A percentile compares a stretch with the other conserved stretches of the same genome.
phyloP scores from a whole-genome alignment of 2,888 invertebrate species.

The Lottia gigantea region DNA sequence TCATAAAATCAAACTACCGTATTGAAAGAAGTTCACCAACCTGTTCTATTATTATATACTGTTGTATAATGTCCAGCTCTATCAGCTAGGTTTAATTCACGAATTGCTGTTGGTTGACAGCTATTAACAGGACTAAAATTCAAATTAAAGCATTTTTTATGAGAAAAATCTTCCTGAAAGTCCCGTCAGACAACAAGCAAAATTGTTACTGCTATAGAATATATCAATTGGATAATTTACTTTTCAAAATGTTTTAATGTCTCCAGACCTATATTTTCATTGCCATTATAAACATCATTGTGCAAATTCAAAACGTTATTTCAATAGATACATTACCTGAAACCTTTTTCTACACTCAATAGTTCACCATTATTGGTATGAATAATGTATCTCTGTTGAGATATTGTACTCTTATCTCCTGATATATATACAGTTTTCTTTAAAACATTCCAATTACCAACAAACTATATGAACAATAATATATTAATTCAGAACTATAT shows the following conservation, averaged over 20 bases:
- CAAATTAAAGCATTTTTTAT: too few relatives aligned
- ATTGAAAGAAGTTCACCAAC: background rate
- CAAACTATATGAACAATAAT: background rate
- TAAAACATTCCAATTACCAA: conserved; percentile 1
- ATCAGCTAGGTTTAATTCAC: background rate
- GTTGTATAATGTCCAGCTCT: conserved; percentile 2
- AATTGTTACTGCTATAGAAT: too few relatives aligned
- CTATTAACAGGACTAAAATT: background rate
- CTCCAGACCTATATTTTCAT: too few relatives aligned
- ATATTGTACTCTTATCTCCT: background rate
- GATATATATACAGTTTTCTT: conserved; percentile 1
- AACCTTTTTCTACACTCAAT: background rate
- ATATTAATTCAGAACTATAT: too few relatives aligned
- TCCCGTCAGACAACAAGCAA: too few relatives aligned
- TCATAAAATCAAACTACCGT: too few relatives aligned
- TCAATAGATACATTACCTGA: background rate
- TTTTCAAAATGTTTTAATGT: too few relatives aligned
- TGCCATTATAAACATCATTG: too few relatives aligned
- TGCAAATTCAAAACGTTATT: too few relatives aligned
- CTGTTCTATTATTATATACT: background rate
- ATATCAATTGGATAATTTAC: too few relatives aligned
- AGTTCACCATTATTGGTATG: background rate
- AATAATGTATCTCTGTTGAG: background rate
- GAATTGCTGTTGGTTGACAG: background rate
- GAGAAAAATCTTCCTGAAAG: too few relatives aligned